These are phyloP conservation scores for Leuciscus waleckii DNA, from an alignment of 2,797 vertebrate species.

Conservation along the genomic window DNA sequence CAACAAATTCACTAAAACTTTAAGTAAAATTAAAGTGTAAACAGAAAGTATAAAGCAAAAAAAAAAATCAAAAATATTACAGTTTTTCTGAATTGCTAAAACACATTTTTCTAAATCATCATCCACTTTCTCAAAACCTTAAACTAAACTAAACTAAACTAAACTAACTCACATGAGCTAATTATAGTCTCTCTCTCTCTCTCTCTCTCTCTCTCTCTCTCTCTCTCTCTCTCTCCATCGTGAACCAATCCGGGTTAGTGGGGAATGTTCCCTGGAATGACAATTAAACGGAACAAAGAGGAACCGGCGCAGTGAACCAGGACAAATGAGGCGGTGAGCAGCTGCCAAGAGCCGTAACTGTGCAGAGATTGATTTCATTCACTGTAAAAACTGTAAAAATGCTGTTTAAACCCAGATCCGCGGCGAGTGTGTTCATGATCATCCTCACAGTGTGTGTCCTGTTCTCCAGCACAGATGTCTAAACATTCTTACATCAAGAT, in stretches of 20 bases:
- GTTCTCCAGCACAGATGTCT: neutral
- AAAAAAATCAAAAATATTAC: neutral
- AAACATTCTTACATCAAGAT: neutral
- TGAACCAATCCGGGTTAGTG: conserved; percentile 73
- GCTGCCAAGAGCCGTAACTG: conserved; percentile 69
- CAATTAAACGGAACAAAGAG: conserved; percentile 77
- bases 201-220: conserved; percentile 54
- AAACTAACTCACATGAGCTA: neutral
- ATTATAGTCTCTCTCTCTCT: conserved; percentile 19
- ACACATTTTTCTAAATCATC: no score
- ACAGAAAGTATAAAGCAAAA: neutral
- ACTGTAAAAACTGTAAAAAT: conserved; percentile 21
- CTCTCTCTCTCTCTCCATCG: conserved; percentile 64
- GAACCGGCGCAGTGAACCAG: conserved; percentile 72
- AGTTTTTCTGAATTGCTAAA: no score
- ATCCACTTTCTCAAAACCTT: no score
- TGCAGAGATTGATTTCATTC: conserved; percentile 59
- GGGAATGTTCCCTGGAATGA: conserved; percentile 75
- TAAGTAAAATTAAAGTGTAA: neutral
- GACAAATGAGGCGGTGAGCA: conserved; percentile 67
- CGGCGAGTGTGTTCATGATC: neutral
- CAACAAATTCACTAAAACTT: neutral
- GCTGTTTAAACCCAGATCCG: neutral
- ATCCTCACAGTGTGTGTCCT: neutral
- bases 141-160: conserved; percentile 17